Base-by-base conservation (phyloP, 2,113 vertebrate species). In the Tylochromis polylepis region DNA sequence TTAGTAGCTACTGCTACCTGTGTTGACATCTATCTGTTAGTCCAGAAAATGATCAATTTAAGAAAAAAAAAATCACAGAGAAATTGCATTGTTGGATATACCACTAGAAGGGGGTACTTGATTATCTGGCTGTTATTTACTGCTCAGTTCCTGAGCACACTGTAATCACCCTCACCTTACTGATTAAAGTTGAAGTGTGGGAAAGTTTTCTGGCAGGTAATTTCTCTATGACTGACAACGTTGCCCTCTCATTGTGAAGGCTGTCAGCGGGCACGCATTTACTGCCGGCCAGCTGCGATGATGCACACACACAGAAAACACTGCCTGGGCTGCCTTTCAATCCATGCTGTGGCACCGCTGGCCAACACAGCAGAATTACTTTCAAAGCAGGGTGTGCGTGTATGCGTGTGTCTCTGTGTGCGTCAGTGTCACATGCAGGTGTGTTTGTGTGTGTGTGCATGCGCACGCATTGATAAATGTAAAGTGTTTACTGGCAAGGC, bases 401-500 rank as follows among this genome's bases (percentile, higher is more conserved):
- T 29, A 5, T 31, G 5, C 38, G 38, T 11, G 59, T 86, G 67
- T 22, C 14, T 57, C 11, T 81, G 20, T 46, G 29, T 24, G 67
- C 12, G 1, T 57, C 6, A 3, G 22, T 27, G 56, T 14, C 56
- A 27, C 56, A 15, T 58, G 24, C 22, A 38, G 36, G 36, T 80
- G 49, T 83, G 83, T 29, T 43, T 51, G 11, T 55, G 65, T 83
- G 83, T 29, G 51, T 51, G 11, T 55, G 65, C 11, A 65, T 81
- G 24, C 4, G 5, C 38, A 20, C 56, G 43, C 57, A 75, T 43
- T 49, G 36, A 84, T 87, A 53, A 78, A 87, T 41, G 83, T 56
- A 56, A 75, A 90, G 87, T 85, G 89, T 94, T 94, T 87, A 81
- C 83, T 93, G 86, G 82, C 56, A 15, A 81, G 49, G 65, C 70